phyloP scores from a whole-genome alignment of 2,888 invertebrate species.

The Sphecodes monilicornis region DNA sequence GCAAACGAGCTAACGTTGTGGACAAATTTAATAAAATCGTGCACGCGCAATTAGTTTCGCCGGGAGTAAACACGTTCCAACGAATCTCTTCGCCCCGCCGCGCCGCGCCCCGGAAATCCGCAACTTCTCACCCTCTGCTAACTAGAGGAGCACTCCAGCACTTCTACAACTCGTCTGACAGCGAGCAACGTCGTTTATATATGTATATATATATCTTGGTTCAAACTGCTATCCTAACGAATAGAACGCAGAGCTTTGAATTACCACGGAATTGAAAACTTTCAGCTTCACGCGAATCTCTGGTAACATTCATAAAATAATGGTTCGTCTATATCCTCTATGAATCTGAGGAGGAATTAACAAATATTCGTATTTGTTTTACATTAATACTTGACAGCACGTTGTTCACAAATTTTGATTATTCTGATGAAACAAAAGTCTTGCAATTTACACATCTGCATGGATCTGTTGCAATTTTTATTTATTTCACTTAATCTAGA shows the following conservation, averaged over 20 bases:
- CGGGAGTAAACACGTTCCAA: slow-evolving; percentile 77
- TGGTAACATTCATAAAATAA: background rate
- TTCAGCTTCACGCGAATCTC: background rate
- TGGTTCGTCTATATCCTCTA: background rate
- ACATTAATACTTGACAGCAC: too few species aligned
- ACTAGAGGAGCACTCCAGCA: background rate
- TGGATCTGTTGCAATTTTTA: too few species aligned
- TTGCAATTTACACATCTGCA: too few species aligned
- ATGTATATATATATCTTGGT: too few species aligned
- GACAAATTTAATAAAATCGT: slow-evolving; percentile 84
- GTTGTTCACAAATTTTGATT: too few species aligned
- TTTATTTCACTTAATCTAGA: too few species aligned
- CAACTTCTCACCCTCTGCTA: slow-evolving; percentile 62
- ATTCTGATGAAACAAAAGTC: too few species aligned
- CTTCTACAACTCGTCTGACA: background rate
- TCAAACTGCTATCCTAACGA: background rate
- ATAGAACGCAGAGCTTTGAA: background rate
- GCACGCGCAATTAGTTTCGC: slow-evolving; percentile 82
- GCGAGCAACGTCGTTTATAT: background rate
- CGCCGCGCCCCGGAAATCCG: slow-evolving; percentile 58
- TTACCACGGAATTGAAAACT: background rate
- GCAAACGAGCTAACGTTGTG: slow-evolving; percentile 83
- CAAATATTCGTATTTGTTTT: too few species aligned
- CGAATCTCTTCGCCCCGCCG: slow-evolving; percentile 46
- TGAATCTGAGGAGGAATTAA: too few species aligned